These are phyloP conservation scores for Halcyon badia DNA, from an alignment of 2,797 vertebrate species.

Conservation along the genomic window DNA sequence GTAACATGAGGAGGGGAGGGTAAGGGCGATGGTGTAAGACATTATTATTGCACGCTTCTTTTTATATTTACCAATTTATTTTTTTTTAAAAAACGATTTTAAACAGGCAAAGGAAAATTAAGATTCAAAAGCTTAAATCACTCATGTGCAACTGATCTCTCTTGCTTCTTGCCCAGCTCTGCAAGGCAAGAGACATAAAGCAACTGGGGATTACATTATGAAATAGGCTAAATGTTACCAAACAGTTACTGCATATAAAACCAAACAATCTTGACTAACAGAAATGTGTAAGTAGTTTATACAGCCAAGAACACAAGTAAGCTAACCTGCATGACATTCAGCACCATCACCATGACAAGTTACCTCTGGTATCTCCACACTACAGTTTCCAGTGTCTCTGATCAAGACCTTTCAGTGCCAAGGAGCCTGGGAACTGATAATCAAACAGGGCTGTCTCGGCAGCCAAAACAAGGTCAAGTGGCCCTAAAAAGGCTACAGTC, in stretches of 20 bases:
- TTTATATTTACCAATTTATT: background rate
- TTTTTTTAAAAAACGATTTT: background rate
- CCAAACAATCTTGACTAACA: background rate
- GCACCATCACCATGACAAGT: accelerated
- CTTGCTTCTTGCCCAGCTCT: background rate
- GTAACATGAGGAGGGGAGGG: background rate
- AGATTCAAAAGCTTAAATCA: background rate
- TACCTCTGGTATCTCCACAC: background rate
- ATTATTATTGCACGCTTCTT: background rate
- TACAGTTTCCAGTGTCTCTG: background rate
- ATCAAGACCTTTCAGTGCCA: background rate
- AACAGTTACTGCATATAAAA: background rate
- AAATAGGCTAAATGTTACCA: background rate
- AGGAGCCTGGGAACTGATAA: slow-evolving; percentile 24
- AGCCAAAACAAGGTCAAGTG: background rate
- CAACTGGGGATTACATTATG: background rate
- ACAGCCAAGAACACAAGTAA: background rate
- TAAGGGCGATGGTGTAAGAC: background rate
- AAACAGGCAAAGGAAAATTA: background rate
- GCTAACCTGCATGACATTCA: background rate
- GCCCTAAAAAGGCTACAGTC: background rate
- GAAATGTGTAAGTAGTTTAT: background rate
- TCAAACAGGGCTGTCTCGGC: background rate
- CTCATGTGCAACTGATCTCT: background rate
- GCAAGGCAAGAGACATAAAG: background rate